Percentiles rank a stretch among this genome's conserved stretches.
These are phyloP conservation scores for Drosophila ironensis DNA, from an alignment of 1,140 invertebrate genomes.

Conservation along the genomic window DNA sequence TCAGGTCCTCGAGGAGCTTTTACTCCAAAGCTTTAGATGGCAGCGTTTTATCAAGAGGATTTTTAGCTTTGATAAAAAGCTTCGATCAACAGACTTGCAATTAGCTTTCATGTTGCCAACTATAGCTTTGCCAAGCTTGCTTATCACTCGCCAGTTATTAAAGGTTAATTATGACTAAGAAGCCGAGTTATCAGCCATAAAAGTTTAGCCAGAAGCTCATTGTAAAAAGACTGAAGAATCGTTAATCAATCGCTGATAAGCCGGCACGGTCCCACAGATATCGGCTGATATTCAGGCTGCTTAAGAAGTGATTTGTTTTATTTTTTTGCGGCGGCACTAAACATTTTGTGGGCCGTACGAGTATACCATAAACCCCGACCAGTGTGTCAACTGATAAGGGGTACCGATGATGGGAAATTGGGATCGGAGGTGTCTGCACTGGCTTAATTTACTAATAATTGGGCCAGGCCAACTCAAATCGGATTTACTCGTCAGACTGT, in stretches of 20 bases:
- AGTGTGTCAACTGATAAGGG: slow-evolving; percentile 12
- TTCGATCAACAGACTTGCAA: neutral
- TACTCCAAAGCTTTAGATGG: neutral
- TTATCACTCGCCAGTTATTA: neutral
- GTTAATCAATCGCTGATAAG: slow-evolving; percentile 41
- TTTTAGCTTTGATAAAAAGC: neutral
- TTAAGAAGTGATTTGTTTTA: slow-evolving; percentile 48
- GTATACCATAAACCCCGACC: slow-evolving; percentile 5
- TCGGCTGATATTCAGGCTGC: slow-evolving; percentile 15
- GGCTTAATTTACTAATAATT: slow-evolving; percentile 41
- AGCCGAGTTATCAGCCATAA: slow-evolving; percentile 4
- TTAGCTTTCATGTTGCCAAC: slow-evolving; percentile 1
- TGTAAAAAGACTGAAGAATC: slow-evolving; percentile 28
- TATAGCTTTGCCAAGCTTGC: slow-evolving; percentile 8
- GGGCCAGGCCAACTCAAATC: slow-evolving; percentile 34
- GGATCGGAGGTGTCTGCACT: slow-evolving; percentile 1
- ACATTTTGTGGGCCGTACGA: slow-evolving; percentile 7
- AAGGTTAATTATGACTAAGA: slow-evolving; percentile 1
- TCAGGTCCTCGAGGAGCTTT: slow-evolving; percentile 4
- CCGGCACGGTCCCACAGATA: neutral
- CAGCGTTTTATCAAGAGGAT: neutral
- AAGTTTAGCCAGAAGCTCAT: slow-evolving; percentile 21
- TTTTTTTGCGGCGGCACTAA: neutral
- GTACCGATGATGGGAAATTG: slow-evolving; percentile 4
- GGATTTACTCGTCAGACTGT: slow-evolving; percentile 36